Evolutionary conservation across 2,888 invertebrate genomes (phyloP), one percentile per base, ranked within the genome.

Genomic region (Noctua comes): DNA sequence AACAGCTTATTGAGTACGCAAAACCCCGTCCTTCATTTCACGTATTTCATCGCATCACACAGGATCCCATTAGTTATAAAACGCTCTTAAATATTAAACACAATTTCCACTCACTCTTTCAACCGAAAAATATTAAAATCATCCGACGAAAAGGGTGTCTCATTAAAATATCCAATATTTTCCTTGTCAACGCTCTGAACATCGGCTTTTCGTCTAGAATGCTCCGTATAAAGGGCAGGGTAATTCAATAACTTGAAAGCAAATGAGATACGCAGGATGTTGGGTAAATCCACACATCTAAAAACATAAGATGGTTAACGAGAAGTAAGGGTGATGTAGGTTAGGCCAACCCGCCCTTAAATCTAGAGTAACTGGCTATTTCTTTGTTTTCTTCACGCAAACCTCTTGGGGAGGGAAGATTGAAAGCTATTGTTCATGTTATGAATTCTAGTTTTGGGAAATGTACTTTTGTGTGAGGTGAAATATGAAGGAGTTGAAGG

Each of bases 121-220:
- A 75, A 36, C 54, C 43, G 66, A 46, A 66, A 81, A 64, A 76
- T 76, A 79, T 83, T 73, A 79, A 84, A 83, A 48, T 59, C 83
- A 71, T 68, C 66, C 43, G 73, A 64, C 70, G 48, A 68, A 74
- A 84, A 79, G 68, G 62, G 57, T 62, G 68, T 82, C 73, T 89
- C 82, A 86, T 88, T 88, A 88, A 81, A 86, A 86, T 68, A 82
- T 80, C 69, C 77, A 88, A 89, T 89, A 85, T 83, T 86, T 83
- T 89, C 80, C 78, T 79, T 76, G 80, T 83, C 84, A 88, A 79
- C 77, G 77, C 77, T 66, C 76, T 64, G 64, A 64, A 72, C 68
- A 88, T 84, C 75, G 82, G 73, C 66, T 80, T 80, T 76, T 72
- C 81, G 66, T 76, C 70, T 74, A 80, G 59, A 64, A 36, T 75